Conservation (phyloP, 1,140 invertebrate genomes). For the Lerema accius region DNA sequence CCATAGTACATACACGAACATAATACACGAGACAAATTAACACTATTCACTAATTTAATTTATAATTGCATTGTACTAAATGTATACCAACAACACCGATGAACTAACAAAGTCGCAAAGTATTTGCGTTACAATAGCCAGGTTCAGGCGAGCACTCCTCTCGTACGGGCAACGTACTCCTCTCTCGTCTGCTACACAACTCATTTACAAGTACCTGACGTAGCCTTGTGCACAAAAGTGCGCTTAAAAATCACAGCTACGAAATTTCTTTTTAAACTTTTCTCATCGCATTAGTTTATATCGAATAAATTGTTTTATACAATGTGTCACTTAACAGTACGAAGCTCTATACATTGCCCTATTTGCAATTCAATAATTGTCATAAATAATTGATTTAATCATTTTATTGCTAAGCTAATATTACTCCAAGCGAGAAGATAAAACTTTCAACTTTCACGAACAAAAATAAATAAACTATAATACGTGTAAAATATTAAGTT, state of each 20-base stretch:
- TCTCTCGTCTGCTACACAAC: no score
- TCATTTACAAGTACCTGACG: no score
- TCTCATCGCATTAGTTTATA: slow-evolving; percentile 60
- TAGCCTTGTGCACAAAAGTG: slow-evolving; percentile 74
- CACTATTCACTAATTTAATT: slow-evolving; percentile 50
- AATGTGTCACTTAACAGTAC: slow-evolving; percentile 77
- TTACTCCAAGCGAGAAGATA: slow-evolving; percentile 66
- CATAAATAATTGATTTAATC: slow-evolving; percentile 82
- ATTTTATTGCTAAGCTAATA: slow-evolving; percentile 78
- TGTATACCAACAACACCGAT: slow-evolving; percentile 69
- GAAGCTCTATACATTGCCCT: slow-evolving; percentile 82
- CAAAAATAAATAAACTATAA: slow-evolving; percentile 58
- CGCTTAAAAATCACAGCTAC: slow-evolving; percentile 76
- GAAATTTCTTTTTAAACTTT: slow-evolving; percentile 66
- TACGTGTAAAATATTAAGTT: slow-evolving; percentile 45
- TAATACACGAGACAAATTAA: slow-evolving; percentile 64
- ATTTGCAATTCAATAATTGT: slow-evolving; percentile 65
- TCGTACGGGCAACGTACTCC: no score
- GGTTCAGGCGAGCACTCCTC: background rate
- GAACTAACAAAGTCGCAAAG: slow-evolving; percentile 56
- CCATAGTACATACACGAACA: slow-evolving; percentile 61
- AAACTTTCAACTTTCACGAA: slow-evolving; percentile 52
- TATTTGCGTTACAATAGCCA: slow-evolving; percentile 64
- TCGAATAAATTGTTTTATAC: slow-evolving; percentile 71
- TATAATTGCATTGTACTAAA: slow-evolving; percentile 73